Evolutionary conservation across 2,113 vertebrate species (phyloP), one percentile per base, ranked within the genome.

Genomic region (Colistium nudipinnis): DNA sequence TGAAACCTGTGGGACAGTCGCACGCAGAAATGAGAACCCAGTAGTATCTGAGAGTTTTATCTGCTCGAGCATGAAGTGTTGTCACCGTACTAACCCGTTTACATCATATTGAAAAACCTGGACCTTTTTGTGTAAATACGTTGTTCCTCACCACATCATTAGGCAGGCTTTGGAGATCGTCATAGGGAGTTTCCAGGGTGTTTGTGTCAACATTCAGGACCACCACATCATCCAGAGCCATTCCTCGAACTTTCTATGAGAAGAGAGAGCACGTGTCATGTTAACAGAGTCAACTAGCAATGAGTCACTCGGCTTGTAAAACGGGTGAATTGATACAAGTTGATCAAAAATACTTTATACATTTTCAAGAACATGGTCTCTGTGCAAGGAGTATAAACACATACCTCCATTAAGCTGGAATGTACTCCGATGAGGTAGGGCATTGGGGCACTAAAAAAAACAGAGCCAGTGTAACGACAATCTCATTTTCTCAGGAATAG

Each of bases 191-290:
- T 88, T 99, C 96, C 88, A 99, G 87, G 10, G 96, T 98, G 90
- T 99, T 99, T 41, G 95, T 97, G 91, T 99, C 97, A 25, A 99
- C 96, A 0, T 99, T 99, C n/a, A 99, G 91, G 84, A 98, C 66
- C 25, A 94, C 93, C 48, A 91, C 91, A 52, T 94, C 93, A 70
- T 94, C 93, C 70, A 94, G 69, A 82, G 95, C 95, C 95, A 99
- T 95, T 66, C 88, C 93, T 87, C 93, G 92, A 35, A 98, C 96
- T 87, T 95, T 97, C 98, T 99, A 74, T 36, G 89, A 66, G 33
- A 28, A 71, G 3, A 43, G 7, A 52, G 7, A 20, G 51, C 3
- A 73, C 2, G 49, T 25, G 16, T 27, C 0, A 41, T n/a, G n/a
- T 4, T 27, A 7, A 30, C 25, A 51, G 35, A 7, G 7, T 25